These are phyloP conservation scores for Coranthus polyacanthus DNA, from an alignment of 2,797 vertebrate genomes.

Conservation along the genomic window DNA sequence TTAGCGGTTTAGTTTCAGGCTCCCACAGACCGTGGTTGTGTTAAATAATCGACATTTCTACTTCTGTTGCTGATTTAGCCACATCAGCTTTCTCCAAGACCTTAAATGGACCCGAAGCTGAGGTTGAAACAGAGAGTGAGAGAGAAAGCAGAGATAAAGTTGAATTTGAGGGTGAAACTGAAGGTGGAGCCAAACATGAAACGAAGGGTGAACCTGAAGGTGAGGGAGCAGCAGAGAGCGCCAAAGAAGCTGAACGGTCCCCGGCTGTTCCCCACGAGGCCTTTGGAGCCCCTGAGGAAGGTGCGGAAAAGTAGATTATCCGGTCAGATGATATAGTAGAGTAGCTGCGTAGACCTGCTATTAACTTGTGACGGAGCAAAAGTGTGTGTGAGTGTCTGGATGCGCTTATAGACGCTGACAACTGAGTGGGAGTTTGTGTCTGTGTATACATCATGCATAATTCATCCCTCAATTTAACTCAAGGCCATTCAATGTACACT, in stretches of 20 bases:
- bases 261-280: conserved; percentile 36
- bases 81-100: conserved; percentile 17
- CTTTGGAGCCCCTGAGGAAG: conserved; percentile 56
- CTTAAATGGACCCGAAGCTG: conserved; percentile 27
- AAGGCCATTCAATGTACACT: conserved; percentile 38
- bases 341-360: conserved; percentile 1
- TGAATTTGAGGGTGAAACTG: conserved; percentile 10
- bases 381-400: conserved; percentile 15
- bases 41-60: conserved; percentile 30
- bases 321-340: conserved; percentile 13
- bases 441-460: conserved; percentile 54
- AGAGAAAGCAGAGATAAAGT: conserved; percentile 11
- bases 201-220: not conserved
- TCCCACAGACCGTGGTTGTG: conserved; percentile 29
- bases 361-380: conserved; percentile 20
- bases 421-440: conserved; percentile 38
- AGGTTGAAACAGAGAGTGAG: conserved; percentile 23
- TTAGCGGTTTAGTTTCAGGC: conserved; percentile 8
- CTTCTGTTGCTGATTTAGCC: conserved; percentile 28
- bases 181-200: too few species aligned
- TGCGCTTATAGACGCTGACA: conserved; percentile 24
- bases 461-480: conserved; percentile 50
- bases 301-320: conserved; percentile 48
- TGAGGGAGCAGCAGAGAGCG: conserved; percentile 8
- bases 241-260: conserved; percentile 21